Evolutionary conservation across 1,140 invertebrate genomes (phyloP).

Genomic region (Dufourea novaeangliae): DNA sequence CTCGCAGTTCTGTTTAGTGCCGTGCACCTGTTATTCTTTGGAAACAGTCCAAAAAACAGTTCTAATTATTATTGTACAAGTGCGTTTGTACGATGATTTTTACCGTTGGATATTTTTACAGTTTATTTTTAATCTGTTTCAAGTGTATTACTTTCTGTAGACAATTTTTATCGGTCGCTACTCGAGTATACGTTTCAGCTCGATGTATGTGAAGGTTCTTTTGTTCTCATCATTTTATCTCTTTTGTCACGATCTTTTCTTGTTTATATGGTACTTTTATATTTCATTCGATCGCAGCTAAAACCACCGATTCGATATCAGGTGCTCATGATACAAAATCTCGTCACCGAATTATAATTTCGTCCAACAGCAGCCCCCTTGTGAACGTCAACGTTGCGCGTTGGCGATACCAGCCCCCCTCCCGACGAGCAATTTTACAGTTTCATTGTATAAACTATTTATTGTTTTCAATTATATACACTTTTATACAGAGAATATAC

Average conservation of each 20-base stretch:
- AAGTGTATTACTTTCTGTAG: not conserved
- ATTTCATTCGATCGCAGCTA: not conserved
- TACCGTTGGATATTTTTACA: not conserved
- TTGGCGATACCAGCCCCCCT: not conserved
- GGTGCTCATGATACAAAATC: not conserved
- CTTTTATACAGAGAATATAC: conserved; percentile 4
- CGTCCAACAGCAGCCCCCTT: not conserved
- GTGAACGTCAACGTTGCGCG: not conserved
- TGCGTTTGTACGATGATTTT: not conserved
- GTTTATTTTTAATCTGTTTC: not conserved
- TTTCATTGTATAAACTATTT: conserved; percentile 5
- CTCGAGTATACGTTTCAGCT: no score
- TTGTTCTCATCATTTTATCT: not conserved
- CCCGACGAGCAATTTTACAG: not conserved
- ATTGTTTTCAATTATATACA: conserved; percentile 7
- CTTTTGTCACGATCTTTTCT: not conserved
- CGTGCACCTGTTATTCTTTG: conserved; percentile 17
- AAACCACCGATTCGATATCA: not conserved
- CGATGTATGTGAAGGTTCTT: not conserved
- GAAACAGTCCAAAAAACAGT: no score
- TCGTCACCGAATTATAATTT: conserved; percentile 1
- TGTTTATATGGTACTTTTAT: not conserved
- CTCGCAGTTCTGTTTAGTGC: conserved; percentile 12
- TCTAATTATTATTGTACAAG: no score
- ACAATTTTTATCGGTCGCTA: not conserved